phyloP scores from a whole-genome alignment of 2,797 vertebrate species.

The Sebastes kiyomatsui region DNA sequence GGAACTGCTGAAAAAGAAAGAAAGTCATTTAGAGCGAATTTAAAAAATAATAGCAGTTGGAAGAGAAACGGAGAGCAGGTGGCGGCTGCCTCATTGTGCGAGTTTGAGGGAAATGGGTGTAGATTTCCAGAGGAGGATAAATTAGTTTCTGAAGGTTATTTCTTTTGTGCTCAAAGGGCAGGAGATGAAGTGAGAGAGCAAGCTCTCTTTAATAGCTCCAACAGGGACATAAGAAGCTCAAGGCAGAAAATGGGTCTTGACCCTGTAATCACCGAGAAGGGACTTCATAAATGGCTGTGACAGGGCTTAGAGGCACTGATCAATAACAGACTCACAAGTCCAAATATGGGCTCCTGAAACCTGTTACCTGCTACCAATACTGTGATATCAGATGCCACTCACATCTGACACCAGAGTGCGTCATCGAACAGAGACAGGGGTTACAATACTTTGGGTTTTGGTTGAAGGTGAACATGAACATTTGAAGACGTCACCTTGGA shows the following conservation, averaged over 20 bases:
- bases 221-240: constrained; percentile 22
- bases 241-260: constrained; percentile 37
- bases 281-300: constrained; percentile 4
- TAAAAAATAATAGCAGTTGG: constrained; percentile 58
- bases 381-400: not conserved
- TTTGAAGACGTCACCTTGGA: not conserved
- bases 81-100: constrained; percentile 48
- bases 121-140: constrained; percentile 54
- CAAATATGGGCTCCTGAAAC: not conserved
- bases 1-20: constrained; percentile 39
- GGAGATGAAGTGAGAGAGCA: constrained; percentile 36
- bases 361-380: not conserved
- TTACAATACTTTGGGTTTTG: not conserved
- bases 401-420: not conserved
- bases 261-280: constrained; percentile 35
- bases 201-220: constrained; percentile 38
- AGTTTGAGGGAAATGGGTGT: constrained; percentile 28
- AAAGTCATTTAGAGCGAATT: constrained; percentile 67
- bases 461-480: not conserved
- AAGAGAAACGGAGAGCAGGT: constrained; percentile 47
- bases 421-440: not conserved
- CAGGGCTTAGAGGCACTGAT: constrained; percentile 10
- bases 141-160: constrained; percentile 73
- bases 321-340: constrained; percentile 16
- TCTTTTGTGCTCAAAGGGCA: constrained; percentile 58